Conservation (phyloP, 2,888 invertebrate genomes). For the Onthophagus sagittarius region DNA sequence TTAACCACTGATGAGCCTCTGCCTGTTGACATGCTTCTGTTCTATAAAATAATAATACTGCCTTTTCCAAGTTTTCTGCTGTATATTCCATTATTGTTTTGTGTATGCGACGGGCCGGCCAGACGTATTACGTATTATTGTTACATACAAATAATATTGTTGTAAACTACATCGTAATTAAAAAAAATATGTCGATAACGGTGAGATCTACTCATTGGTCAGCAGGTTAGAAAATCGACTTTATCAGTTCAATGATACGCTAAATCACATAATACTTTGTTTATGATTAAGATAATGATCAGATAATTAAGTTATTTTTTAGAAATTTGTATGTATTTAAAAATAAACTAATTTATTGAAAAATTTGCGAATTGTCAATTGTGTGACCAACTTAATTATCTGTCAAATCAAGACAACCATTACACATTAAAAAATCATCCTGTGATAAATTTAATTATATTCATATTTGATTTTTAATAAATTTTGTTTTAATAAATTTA, state of each 20-base stretch:
- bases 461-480: no score
- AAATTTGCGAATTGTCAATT: background rate
- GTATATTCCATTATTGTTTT: conserved; percentile 56
- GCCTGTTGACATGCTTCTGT: conserved; percentile 62
- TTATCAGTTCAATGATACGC: no score
- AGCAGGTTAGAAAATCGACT: background rate
- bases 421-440: background rate
- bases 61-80: conserved; percentile 64
- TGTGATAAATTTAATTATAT: no score
- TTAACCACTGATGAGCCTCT: conserved; percentile 81
- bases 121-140: background rate
- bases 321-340: no score
- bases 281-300: no score
- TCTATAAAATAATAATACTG: conserved; percentile 65
- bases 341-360: background rate
- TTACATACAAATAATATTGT: conserved; percentile 7
- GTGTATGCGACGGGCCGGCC: background rate
- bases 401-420: background rate
- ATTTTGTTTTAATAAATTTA: no score
- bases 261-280: no score
- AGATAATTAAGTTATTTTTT: no score
- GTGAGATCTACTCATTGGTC: background rate
- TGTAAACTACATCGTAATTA: conserved; percentile 12
- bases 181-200: conserved; percentile 12
- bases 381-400: background rate